These are phyloP conservation scores for Luidia sarsii DNA, from an alignment of 53 echinoderm and acorn worm species.

Conservation along the genomic window DNA sequence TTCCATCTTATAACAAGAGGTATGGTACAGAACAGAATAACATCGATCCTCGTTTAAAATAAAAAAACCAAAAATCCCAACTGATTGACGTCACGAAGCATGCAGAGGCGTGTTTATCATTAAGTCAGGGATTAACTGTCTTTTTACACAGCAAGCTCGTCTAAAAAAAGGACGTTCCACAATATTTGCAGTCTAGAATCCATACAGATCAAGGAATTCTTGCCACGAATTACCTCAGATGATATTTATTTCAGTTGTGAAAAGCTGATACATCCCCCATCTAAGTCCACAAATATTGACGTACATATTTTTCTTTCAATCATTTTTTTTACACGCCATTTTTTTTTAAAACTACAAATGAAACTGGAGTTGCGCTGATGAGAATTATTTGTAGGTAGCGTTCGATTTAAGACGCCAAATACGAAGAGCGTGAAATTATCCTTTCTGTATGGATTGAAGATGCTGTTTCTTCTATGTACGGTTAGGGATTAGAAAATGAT, in stretches of 20 bases:
- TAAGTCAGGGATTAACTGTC: slow-evolving; percentile 10
- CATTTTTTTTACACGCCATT: no score
- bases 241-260: no score
- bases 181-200: slow-evolving; percentile 22
- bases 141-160: slow-evolving; percentile 47
- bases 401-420: no score
- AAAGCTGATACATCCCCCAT: no score
- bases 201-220: slow-evolving; percentile 10
- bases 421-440: no score
- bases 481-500: slow-evolving; percentile 6
- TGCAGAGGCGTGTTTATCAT: slow-evolving; percentile 31
- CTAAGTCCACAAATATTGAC: no score
- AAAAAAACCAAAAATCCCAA: slow-evolving; percentile 9
- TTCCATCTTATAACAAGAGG: slow-evolving; percentile 68
- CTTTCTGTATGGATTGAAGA: slow-evolving; percentile 31
- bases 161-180: slow-evolving; percentile 6
- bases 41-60: slow-evolving; percentile 34
- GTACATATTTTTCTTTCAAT: no score
- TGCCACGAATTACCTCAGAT: no score
- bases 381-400: no score
- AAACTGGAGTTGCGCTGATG: no score
- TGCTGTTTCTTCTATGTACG: slow-evolving; percentile 12
- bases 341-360: no score
- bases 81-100: slow-evolving; percentile 16
- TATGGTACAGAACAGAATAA: slow-evolving; percentile 67